Base-by-base conservation (phyloP, 2,888 invertebrate species). In the Cyclophora albipunctata region DNA sequence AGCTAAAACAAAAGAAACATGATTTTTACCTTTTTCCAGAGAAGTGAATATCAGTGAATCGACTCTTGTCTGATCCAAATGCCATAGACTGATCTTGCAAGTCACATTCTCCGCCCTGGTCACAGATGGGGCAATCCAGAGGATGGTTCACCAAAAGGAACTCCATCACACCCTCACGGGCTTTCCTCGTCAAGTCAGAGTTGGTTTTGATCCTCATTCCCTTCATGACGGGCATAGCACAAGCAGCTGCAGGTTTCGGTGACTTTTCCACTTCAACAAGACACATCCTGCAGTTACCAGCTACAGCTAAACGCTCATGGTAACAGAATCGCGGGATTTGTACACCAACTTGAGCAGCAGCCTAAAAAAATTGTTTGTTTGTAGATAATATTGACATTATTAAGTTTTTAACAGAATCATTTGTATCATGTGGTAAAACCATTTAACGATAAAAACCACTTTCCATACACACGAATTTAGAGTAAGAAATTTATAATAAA, bases 211-310 rank as follows among this genome's bases (percentile, higher is more conserved):
- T 93, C 61, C 95, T 92, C 99, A 97, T 97, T n/a, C 99, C 99
- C 83, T 99, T 99, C 98, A 99, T 98, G 0, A 99, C 99, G 0
- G 99, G 99, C 99, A 99, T 99, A 7, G 99, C 99, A 82, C 99
- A 99, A 0, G 99, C 98, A 5, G 99, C 99, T 0, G 98, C 96
- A 0, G 99, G 99, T 90, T 99, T 98, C 2, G 98, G 95, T 43
- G 98, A 97, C 78, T 97, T 98, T 78, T 99, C 99, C 6, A 99
- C 98, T 86, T 99, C 99, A 0, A 99, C 99, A 35, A 99, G 90
- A 84, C 99, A 99, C 99, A 99, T 99, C 58, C 99, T 92, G 76
- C 99, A 99, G 88, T 99, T 99, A 45, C 99, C 99, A 60, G 99
- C 99, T 37, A 99, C 96, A 3, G 99, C 98, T 51, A 99, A 91